A percentile compares a stretch with the other conserved stretches of the same genome.
These are phyloP conservation scores for Lucinisca nassula DNA, from an alignment of 2,888 invertebrate species.

Conservation along the genomic window DNA sequence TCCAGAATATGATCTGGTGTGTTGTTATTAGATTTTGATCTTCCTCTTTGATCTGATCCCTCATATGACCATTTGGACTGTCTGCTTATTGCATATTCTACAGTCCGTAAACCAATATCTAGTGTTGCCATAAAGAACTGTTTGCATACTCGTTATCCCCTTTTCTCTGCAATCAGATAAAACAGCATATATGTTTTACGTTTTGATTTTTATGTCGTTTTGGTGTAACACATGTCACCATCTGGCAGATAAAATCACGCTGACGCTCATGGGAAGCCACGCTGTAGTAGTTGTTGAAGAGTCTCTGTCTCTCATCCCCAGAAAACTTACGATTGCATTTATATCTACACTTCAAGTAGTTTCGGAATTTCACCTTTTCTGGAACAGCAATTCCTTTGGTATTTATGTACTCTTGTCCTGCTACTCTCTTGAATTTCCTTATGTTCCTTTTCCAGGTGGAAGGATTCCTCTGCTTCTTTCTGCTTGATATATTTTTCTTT, in stretches of 20 bases:
- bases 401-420: not conserved
- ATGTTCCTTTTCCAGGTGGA: not conserved
- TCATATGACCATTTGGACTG: not conserved
- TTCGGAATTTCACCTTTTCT: not conserved
- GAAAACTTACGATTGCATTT: not conserved
- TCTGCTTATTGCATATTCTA: not conserved
- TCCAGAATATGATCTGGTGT: not conserved
- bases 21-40: not conserved
- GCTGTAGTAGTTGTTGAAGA: not conserved
- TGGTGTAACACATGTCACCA: not conserved
- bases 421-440: not conserved
- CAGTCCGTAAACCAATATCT: not conserved
- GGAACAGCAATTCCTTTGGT: not conserved
- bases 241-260: not conserved
- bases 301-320: not conserved
- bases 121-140: not conserved
- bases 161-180: not conserved
- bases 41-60: not conserved
- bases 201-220: not conserved
- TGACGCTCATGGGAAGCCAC: not conserved
- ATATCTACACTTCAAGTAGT: not conserved
- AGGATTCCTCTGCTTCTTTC: not conserved
- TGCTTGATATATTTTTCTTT: not conserved
- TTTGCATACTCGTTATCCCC: not conserved
- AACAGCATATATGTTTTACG: not conserved